Conservation (phyloP, 2,797 vertebrate genomes). For the Gymnothorax javanicus region DNA sequence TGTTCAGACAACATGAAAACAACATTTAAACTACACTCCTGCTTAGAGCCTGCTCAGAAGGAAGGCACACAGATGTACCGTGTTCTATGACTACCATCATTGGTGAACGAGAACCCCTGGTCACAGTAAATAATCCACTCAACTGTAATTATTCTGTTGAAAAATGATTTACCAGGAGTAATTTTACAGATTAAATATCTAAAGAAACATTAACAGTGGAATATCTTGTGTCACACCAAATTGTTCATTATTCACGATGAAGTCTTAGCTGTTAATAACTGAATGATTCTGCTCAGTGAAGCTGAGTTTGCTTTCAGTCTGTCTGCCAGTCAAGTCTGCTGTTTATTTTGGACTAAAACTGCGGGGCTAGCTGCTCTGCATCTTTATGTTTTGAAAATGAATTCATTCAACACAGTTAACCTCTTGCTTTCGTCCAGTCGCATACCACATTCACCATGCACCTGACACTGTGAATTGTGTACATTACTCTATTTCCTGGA, state of each 20-base stretch:
- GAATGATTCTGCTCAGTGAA: no score
- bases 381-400: neutral
- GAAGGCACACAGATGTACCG: no score
- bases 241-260: no score
- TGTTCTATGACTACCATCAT: neutral
- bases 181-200: no score
- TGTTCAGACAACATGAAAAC: neutral
- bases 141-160: neutral
- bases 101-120: constrained; percentile 5
- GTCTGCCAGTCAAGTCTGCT: no score
- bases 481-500: neutral
- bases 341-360: no score
- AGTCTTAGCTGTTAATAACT: no score
- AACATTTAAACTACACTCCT: no score
- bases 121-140: neutral
- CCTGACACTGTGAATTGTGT: neutral
- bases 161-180: neutral
- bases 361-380: neutral
- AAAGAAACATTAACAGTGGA: no score
- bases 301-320: no score
- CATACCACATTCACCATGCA: neutral
- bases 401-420: neutral
- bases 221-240: no score
- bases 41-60: no score
- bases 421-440: neutral